Percentiles rank a stretch among this genome's conserved stretches.
These are phyloP conservation scores for Nipponacmea schrenckii DNA, from an alignment of 2,888 invertebrate genomes.

Conservation along the genomic window DNA sequence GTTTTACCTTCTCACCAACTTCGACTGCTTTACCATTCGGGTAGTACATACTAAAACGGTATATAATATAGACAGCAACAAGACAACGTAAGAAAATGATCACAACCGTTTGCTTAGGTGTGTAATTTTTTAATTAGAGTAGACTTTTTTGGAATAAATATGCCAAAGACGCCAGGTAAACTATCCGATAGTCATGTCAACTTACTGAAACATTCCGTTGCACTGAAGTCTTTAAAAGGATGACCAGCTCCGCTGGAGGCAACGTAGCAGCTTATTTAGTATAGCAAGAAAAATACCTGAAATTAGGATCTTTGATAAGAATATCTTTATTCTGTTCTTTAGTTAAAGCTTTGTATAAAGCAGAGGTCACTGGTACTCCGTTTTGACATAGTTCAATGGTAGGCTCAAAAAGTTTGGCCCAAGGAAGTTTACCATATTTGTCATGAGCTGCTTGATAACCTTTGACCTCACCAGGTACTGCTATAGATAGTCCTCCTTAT, in stretches of 20 bases:
- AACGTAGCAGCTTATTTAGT: no score
- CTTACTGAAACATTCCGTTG: conserved; percentile 8
- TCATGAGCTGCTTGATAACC: conserved; percentile 85
- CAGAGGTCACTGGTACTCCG: conserved; percentile 72
- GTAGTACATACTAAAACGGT: conserved; percentile 14
- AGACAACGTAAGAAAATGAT: no score
- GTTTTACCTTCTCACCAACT: conserved; percentile 58
- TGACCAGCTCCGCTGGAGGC: not conserved
- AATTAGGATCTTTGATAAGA: conserved; percentile 3
- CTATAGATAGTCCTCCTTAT: conserved; percentile 74
- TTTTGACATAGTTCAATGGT: conserved; percentile 79
- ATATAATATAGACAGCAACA: no score
- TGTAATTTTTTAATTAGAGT: no score
- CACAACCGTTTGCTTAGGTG: no score
- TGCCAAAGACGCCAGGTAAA: no score
- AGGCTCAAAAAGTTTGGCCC: conserved; percentile 83
- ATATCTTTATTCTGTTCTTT: not conserved
- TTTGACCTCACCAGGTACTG: conserved; percentile 88
- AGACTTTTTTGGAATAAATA: no score
- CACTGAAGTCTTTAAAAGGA: conserved; percentile 16
- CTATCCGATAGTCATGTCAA: conserved; percentile 12
- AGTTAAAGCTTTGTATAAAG: conserved; percentile 24
- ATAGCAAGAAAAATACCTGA: conserved; percentile 1
- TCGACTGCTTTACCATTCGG: not conserved
- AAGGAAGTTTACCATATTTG: conserved; percentile 79